phyloP scores from a whole-genome alignment of 2,797 vertebrate genomes.

The Rhinella marina region DNA sequence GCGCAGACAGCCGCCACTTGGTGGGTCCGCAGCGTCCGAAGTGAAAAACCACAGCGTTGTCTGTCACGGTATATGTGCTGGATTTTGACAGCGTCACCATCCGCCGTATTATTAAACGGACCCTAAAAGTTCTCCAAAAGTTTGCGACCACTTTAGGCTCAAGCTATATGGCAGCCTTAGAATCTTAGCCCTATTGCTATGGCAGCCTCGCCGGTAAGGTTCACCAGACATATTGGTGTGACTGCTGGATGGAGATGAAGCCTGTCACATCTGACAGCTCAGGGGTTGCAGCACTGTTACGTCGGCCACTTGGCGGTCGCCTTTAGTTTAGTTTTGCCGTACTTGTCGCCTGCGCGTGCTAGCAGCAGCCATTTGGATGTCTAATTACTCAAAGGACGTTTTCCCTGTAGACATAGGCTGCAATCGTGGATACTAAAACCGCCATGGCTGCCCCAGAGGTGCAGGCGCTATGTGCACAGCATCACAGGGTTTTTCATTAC shows the following conservation, averaged over 20 bases:
- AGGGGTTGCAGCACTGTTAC: background rate
- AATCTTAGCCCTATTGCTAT: background rate
- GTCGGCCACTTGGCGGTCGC: background rate
- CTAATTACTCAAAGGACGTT: background rate
- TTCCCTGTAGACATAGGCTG: background rate
- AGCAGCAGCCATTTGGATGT: background rate
- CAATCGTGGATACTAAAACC: background rate
- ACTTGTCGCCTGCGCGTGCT: background rate
- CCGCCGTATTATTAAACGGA: too few species aligned
- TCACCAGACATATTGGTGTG: background rate
- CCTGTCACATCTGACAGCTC: background rate
- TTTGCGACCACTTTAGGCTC: background rate
- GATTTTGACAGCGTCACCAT: too few species aligned
- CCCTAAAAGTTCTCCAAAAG: background rate
- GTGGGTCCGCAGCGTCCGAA: too few species aligned
- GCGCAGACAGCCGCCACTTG: too few species aligned
- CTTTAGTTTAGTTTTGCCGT: background rate
- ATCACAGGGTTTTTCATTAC: background rate
- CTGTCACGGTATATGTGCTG: too few species aligned
- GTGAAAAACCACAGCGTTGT: too few species aligned
- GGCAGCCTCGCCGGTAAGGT: background rate
- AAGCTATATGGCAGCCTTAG: background rate
- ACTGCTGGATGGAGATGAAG: too few species aligned
- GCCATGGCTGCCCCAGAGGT: too few species aligned
- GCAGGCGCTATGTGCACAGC: background rate